A percentile compares a stretch with the other conserved stretches of the same genome.
phyloP scores from a whole-genome alignment of 2,888 invertebrate species.

The Brachyptera putata region DNA sequence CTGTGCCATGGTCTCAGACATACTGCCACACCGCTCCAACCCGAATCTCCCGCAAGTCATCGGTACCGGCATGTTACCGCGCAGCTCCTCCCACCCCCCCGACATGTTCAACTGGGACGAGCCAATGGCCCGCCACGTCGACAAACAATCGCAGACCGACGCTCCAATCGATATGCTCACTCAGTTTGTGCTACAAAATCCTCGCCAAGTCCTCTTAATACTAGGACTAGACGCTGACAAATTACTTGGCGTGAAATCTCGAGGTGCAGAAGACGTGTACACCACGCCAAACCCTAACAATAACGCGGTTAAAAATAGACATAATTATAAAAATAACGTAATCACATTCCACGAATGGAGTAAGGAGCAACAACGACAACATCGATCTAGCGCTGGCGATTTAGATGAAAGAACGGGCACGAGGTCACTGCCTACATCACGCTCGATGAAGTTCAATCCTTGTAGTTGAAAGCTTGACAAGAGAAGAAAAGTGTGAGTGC shows the following conservation, averaged over 20 bases:
- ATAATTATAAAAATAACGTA: conserved; percentile 42
- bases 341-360: conserved; percentile 41
- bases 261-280: conserved; percentile 40
- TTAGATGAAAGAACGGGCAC: conserved; percentile 48
- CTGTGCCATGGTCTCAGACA: conserved; percentile 42
- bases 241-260: conserved; percentile 36
- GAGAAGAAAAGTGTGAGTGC: not conserved
- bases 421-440: conserved; percentile 57
- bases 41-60: conserved; percentile 63
- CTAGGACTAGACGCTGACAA: conserved; percentile 63
- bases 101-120: conserved; percentile 75
- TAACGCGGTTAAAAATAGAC: conserved; percentile 27
- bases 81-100: conserved; percentile 79
- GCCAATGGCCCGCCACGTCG: conserved; percentile 35
- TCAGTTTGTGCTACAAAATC: conserved; percentile 66
- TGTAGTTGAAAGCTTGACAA: conserved; percentile 42
- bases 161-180: conserved; percentile 57
- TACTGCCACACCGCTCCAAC: conserved; percentile 68
- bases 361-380: conserved; percentile 17
- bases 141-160: conserved; percentile 59
- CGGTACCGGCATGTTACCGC: conserved; percentile 56
- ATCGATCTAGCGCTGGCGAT: conserved; percentile 65
- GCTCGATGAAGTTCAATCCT: conserved; percentile 57
- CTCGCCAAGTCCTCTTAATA: conserved; percentile 65
- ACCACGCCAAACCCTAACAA: conserved; percentile 38